Evolutionary conservation across 1,140 invertebrate genomes (phyloP).

Genomic region (Battus philenor): DNA sequence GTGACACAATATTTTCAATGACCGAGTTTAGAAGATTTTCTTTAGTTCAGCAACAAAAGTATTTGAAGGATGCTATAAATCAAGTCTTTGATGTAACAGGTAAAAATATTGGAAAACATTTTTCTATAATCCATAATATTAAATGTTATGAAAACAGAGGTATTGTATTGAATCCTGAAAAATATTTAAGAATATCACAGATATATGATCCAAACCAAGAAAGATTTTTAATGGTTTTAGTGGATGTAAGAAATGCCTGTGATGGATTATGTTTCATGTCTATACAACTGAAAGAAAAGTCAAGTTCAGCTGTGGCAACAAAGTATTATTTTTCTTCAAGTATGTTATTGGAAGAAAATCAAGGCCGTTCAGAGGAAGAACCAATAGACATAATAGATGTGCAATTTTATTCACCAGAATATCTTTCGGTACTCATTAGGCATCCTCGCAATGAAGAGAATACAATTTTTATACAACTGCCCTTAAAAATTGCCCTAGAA

Average conservation of each 20-base stretch:
- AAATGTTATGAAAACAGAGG: conserved; percentile 63
- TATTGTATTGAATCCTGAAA: conserved; percentile 18
- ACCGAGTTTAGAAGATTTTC: conserved; percentile 86
- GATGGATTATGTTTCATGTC: conserved; percentile 68
- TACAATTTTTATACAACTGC: conserved; percentile 81
- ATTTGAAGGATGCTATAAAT: conserved; percentile 81
- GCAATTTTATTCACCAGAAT: conserved; percentile 89
- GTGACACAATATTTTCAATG: conserved; percentile 81
- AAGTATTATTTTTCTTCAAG: conserved; percentile 53
- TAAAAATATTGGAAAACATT: conserved; percentile 79
- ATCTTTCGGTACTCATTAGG: conserved; percentile 84
- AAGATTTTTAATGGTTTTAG: conserved; percentile 59
- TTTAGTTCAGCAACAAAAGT: conserved; percentile 87
- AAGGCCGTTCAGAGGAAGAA: conserved; percentile 47
- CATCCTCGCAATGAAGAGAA: conserved; percentile 74
- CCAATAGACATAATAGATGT: conserved; percentile 77
- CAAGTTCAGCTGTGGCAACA: conserved; percentile 36
- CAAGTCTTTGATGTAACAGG: conserved; percentile 84
- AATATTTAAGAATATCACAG: conserved; percentile 62
- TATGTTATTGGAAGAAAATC: conserved; percentile 45
- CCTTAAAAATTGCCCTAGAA: conserved; percentile 70
- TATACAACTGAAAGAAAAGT: conserved; percentile 47
- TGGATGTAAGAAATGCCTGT: conserved; percentile 32
- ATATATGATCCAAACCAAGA: conserved; percentile 52
- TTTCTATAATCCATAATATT: conserved; percentile 73